Base-by-base conservation (phyloP, 1,140 invertebrate genomes). In the Psix sp. region DNA sequence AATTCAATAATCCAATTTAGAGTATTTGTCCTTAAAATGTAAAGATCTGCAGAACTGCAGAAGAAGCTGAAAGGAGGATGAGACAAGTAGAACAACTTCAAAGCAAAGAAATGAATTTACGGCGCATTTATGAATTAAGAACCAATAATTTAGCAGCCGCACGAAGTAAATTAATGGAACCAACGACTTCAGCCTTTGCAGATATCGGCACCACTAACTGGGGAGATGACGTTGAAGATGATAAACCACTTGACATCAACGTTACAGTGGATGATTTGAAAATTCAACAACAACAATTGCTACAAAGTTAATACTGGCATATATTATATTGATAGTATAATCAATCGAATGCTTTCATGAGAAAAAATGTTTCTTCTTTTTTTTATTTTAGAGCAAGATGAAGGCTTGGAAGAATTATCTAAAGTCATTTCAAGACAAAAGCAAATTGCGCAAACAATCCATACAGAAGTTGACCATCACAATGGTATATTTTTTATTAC, bases 391-490 rank as follows among this genome's bases (percentile, higher is more conserved):
- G 91, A 93, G 43, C 94, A 95, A 90, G 92, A 95, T 80, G 82
- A 89, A 74, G 93, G 93, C 0, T 85, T 96, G 15, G 94, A 95
- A 65, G 90, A 90, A 56, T 85, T 95, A 36, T 92, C 93, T 9
- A 89, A 92, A 80, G 92, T 94, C 2, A 93, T 96, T 43, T 88
- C 90, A 0, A 84, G 94, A 16, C 94, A 96, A 80, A 94, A 94
- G 74, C 85, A 92, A 76, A 91, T 95, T 77, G 93, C 93, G 15
- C 84, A 91, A 35, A 91, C 90, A 38, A 93, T 95, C 74, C 90
- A 91, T 16, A 89, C 88, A 80, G 94, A 95, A 89, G 93, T 95
- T 0, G 91, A 93, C 80, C 82, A 90, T 70, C 94, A 96, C 76
- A 94, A 94, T 89, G 93, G 93, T 94, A 82, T 82, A 52, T 60